These are phyloP conservation scores for Microcebus ravelobensis DNA, from an alignment of 2,113 vertebrate genomes.

Conservation along the genomic window DNA sequence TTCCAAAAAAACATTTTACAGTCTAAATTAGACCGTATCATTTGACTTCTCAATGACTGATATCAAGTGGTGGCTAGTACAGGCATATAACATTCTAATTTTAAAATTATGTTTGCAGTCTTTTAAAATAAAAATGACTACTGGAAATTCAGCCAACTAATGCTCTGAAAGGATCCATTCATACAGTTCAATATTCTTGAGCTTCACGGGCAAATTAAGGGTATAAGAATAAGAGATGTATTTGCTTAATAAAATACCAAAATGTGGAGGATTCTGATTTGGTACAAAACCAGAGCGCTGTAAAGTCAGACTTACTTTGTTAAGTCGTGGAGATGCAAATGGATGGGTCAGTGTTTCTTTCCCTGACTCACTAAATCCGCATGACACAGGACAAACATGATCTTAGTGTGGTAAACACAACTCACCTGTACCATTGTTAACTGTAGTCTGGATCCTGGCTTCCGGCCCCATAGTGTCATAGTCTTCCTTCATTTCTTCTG, in stretches of 20 bases:
- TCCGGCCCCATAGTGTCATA: constrained; percentile 97
- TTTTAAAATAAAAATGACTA: constrained; percentile 49
- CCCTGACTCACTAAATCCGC: not conserved
- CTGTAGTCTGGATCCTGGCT: constrained; percentile 90
- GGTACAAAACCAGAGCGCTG: constrained; percentile 1
- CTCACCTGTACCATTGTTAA: constrained; percentile 98
- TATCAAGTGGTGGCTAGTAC: not conserved
- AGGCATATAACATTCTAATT: not conserved
- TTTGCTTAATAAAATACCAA: constrained; percentile 36
- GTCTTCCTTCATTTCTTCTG: constrained; percentile 99
- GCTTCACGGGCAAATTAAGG: not conserved
- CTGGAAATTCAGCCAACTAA: not conserved
- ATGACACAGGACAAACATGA: accelerated
- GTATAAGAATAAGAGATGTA: not conserved
- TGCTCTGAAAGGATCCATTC: not conserved
- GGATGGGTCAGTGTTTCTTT: not conserved
- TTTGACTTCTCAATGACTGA: constrained; percentile 44
- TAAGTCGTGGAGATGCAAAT: not conserved
- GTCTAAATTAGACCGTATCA: not conserved
- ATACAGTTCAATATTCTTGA: not conserved
- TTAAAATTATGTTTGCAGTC: constrained; percentile 21
- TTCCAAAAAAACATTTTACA: not conserved
- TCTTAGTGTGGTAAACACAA: accelerated
- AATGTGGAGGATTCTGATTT: not conserved
- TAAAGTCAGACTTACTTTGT: not conserved